phyloP scores from a whole-genome alignment of 2,888 invertebrate species.

The Acrocyrtus sp. region DNA sequence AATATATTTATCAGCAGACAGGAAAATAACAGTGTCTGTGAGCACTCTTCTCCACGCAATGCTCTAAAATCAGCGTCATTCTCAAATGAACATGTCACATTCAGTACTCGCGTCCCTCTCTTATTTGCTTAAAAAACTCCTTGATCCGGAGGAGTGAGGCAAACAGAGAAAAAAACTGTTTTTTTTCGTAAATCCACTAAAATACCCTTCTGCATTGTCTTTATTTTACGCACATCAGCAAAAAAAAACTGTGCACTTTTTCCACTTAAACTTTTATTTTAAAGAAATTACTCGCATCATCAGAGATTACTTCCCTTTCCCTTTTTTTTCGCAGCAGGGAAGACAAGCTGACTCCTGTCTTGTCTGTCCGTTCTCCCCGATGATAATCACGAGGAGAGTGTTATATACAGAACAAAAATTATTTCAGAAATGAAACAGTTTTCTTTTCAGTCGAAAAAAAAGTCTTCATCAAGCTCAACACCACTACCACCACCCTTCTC shows the following conservation, averaged over 20 bases:
- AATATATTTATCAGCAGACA: neutral
- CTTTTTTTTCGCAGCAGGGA: neutral
- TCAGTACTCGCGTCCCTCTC: neutral
- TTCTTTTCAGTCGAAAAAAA: neutral
- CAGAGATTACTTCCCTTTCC: neutral
- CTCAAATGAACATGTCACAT: neutral
- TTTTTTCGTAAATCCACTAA: neutral
- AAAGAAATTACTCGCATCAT: neutral
- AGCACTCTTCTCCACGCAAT: neutral
- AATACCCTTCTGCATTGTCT: neutral
- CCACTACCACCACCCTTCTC: neutral
- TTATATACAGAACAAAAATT: neutral
- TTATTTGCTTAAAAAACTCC: neutral
- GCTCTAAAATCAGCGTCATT: neutral
- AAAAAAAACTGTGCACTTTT: slow-evolving; percentile 6
- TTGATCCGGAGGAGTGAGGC: neutral
- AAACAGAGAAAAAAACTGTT: neutral
- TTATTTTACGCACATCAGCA: neutral
- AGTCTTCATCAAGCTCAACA: neutral
- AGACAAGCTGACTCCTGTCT: slow-evolving; percentile 28
- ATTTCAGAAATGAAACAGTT: too few relatives aligned
- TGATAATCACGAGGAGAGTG: slow-evolving; percentile 9
- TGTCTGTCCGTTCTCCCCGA: too few relatives aligned
- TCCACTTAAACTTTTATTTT: neutral
- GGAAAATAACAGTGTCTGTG: neutral